These are phyloP conservation scores for Horisme vitalbata DNA, from an alignment of 2,888 invertebrate species.

Conservation along the genomic window DNA sequence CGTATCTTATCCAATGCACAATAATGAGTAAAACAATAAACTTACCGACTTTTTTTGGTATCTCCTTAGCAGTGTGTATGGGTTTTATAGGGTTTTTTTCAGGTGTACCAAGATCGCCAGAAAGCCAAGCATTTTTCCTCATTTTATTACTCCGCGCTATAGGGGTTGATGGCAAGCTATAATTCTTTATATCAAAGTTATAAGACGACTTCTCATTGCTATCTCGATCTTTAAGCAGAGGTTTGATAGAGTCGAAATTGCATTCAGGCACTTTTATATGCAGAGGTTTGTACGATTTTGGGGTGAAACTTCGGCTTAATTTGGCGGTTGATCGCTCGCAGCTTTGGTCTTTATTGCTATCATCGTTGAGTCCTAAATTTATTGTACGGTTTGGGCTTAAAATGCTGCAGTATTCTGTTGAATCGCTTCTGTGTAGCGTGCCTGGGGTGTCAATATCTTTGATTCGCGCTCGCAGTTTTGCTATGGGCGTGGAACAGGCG, in stretches of 20 bases:
- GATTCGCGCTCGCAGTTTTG: slow-evolving; percentile 59
- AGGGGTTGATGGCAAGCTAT: slow-evolving; percentile 76
- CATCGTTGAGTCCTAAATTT: slow-evolving; percentile 49
- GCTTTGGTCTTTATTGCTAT: slow-evolving; percentile 50
- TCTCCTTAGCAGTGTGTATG: slow-evolving; percentile 28
- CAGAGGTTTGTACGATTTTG: slow-evolving; percentile 73
- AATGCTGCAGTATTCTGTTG: slow-evolving; percentile 77
- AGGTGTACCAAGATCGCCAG: slow-evolving; percentile 59
- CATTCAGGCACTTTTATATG: slow-evolving; percentile 74
- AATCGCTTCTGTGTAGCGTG: slow-evolving; percentile 69
- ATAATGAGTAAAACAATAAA: neutral
- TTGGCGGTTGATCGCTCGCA: slow-evolving; percentile 55
- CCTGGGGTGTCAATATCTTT: slow-evolving; percentile 66
- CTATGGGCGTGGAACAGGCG: slow-evolving; percentile 70
- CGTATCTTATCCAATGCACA: neutral
- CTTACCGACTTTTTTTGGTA: slow-evolving; percentile 41
- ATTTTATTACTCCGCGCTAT: slow-evolving; percentile 81
- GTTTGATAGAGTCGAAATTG: slow-evolving; percentile 66
- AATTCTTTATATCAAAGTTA: slow-evolving; percentile 75
- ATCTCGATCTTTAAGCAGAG: slow-evolving; percentile 57
- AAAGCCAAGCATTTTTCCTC: slow-evolving; percentile 80
- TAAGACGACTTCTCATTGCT: slow-evolving; percentile 59
- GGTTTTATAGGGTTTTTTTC: slow-evolving; percentile 35
- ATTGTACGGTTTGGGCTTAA: slow-evolving; percentile 65
- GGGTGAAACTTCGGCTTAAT: slow-evolving; percentile 72